Conservation (phyloP, 2,888 invertebrate genomes). For the Gastrophysa polygoni region DNA sequence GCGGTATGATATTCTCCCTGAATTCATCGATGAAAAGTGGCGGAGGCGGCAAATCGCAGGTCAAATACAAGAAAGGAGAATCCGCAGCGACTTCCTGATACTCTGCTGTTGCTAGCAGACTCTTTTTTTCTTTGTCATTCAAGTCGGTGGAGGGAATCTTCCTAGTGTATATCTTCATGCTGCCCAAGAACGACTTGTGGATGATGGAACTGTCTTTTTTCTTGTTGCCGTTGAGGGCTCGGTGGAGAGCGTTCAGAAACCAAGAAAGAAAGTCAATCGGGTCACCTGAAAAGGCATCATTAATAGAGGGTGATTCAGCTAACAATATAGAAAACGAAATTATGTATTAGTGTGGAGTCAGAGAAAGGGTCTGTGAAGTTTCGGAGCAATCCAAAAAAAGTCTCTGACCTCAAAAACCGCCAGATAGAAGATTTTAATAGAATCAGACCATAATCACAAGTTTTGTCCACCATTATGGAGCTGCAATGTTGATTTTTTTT, state of each 20-base stretch:
- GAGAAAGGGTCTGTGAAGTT: no score
- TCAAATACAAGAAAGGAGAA: conserved; percentile 94
- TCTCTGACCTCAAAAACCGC: no score
- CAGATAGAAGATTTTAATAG: no score
- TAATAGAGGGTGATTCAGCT: no score
- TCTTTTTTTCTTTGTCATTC: conserved; percentile 85
- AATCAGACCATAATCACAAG: no score
- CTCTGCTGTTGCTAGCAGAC: conserved; percentile 79
- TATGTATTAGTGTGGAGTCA: no score
- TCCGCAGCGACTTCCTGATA: conserved; percentile 88
- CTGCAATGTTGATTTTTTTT: no score
- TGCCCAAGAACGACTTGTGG: conserved; percentile 91
- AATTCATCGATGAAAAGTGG: conserved; percentile 98
- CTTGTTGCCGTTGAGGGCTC: conserved; percentile 92
- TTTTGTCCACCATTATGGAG: no score
- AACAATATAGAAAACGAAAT: no score
- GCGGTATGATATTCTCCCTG: conserved; percentile 98
- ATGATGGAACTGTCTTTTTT: conserved; percentile 89
- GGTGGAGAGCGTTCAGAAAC: conserved; percentile 96
- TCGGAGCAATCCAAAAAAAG: no score
- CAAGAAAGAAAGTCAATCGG: conserved; percentile 97
- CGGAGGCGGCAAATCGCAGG: conserved; percentile 96
- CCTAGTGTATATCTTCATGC: conserved; percentile 87
- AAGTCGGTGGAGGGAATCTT: conserved; percentile 93
- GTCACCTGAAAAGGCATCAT: conserved; percentile 68